Base-by-base conservation (phyloP, 2,797 vertebrate species). In the Sebastes hopkinsi region DNA sequence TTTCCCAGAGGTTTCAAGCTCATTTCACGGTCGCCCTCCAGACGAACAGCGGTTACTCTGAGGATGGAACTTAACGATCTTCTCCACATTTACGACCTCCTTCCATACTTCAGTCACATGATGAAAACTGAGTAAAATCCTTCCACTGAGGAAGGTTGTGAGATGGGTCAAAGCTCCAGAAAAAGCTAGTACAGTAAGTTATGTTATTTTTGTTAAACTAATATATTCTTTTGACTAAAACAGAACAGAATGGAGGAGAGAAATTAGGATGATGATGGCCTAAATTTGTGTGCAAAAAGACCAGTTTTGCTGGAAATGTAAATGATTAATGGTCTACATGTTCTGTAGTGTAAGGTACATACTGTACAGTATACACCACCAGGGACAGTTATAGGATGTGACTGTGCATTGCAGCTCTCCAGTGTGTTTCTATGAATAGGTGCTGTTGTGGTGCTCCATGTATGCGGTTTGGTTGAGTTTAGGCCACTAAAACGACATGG, bases 91-190 rank as follows among this genome's bases (percentile, higher is more conserved):
- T 38, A 13, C 4, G 36, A 38, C 12, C 36, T 38, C 11, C 34
- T 13, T 36, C 34, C 34, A 36, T 36, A 36, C 34, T 36, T 36
- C 4, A 36, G 34, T 36, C 36, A 38, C 12, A 38, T 38, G 36
- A 38, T 38, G 36, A 38, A 38, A 38, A 13, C 4, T 38, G 36
- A 38, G 36, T 0, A 38, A 0, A 2, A 38, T 5, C 36, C 36
- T 38, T 38, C 36, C 36, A 38, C 36, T 38, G 36, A 38, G 12
- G 36, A 38, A 13, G 36, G 36, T 38, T 38, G 4, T 38, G 36
- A 38, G 36, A 38, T 38, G 36, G 36, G 12, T 11, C 36, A 38
- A 13, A 38, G 1, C 36, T 38, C 65, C 65, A n/a, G 4, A 29
- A 50, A 29, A 38, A 18, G 34, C 13, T 16, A 8, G 34, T 36